Evolutionary conservation across 2,797 vertebrate species (phyloP), one percentile per base, ranked within the genome.

Genomic region (Pangasius krempfi): DNA sequence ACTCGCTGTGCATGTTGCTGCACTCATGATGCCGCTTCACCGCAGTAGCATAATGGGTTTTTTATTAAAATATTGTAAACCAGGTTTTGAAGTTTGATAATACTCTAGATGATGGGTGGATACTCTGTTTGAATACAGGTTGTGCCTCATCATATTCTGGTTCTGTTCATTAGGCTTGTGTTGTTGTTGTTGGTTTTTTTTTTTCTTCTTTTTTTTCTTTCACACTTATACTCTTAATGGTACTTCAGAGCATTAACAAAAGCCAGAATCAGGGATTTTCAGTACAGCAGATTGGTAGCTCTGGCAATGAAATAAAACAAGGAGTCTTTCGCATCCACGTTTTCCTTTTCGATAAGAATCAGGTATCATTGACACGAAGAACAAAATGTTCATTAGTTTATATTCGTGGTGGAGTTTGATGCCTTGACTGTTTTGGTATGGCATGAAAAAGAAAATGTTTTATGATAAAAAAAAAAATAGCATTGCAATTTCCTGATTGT

Each of bases 231-330:
- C 76, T 56, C 40, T 5, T 76, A 54, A 14, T 56, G 30, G 50
- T 85, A 70, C 50, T 79, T 70, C 27, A 85, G 33, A 30, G 22
- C 50, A 68, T 82, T 2, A 84, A 88, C 60, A 22, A 72, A 72
- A 73, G n/a, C n/a, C 60, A 20, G 52, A 72, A 13, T 81, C 52
- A 86, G 88, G 27, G 75, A 86, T 86, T 81, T 72, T 79, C 14
- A 40, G 30, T 78, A 78, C 52, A 13, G 20, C 5, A 47, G 40
- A 50, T 13, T 4, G 18, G 4, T n/a, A 14, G 25, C 5, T 44
- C 27, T 56, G 44, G 27, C 33, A 58, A 62, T 47, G 62, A 66
- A 68, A 20, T 25, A 37, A 60, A 83, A 56, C 10, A 62, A 54
- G 7, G 6, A 22, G 18, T 33, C 8, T 14, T 58, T 10, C 20